phyloP scores from a whole-genome alignment of 2,113 vertebrate species.

The Myotis davidii region DNA sequence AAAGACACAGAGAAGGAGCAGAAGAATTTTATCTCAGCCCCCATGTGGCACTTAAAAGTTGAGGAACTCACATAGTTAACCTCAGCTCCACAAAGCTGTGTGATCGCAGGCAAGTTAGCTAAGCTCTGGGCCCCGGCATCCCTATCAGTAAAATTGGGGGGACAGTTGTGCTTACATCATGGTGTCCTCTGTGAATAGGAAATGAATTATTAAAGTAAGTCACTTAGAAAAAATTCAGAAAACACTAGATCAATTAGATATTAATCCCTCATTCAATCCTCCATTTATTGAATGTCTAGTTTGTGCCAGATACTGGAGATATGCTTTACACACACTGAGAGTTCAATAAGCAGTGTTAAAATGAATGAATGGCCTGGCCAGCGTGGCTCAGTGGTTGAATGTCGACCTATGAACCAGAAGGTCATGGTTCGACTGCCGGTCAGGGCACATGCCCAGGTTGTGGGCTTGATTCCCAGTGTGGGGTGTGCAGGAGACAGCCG shows the following conservation, averaged over 20 bases:
- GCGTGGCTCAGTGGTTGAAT: not conserved
- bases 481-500: too few species aligned
- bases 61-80: not conserved
- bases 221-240: slow-evolving; percentile 32
- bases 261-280: not conserved
- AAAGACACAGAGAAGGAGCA: not conserved
- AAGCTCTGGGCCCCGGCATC: not conserved
- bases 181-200: not conserved
- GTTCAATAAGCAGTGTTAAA: not conserved
- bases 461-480: too few species aligned
- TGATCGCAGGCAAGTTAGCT: not conserved
- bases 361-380: not conserved
- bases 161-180: not conserved
- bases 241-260: not conserved
- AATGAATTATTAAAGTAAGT: not conserved
- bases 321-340: not conserved
- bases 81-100: not conserved
- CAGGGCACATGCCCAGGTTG: too few species aligned
- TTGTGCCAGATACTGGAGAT: not conserved
- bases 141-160: not conserved
- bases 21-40: not conserved
- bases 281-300: not conserved
- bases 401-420: too few species aligned
- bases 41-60: not conserved
- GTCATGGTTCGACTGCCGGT: too few species aligned